These are phyloP conservation scores for Nerophis ophidion DNA, from an alignment of 2,113 vertebrate genomes.

Conservation along the genomic window DNA sequence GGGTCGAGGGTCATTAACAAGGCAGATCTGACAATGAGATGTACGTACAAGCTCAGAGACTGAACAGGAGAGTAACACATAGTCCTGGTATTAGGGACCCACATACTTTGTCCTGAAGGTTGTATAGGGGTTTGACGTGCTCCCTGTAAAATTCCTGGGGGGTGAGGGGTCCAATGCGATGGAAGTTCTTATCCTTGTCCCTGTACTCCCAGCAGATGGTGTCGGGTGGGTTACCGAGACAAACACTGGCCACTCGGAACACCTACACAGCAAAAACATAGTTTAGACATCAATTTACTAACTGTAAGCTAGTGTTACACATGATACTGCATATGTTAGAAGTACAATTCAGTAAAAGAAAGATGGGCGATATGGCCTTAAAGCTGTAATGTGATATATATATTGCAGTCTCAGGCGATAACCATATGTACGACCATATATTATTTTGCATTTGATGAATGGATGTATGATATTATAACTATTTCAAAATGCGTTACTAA, in stretches of 20 bases:
- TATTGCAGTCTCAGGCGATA: no score
- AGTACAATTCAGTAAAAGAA: neutral
- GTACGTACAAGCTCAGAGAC: slow-evolving; percentile 44
- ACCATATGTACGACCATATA: no score
- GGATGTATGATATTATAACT: no score
- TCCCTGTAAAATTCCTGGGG: slow-evolving; percentile 89
- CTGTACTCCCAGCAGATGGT: slow-evolving; percentile 94
- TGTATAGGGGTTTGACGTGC: slow-evolving; percentile 90
- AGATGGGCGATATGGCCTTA: no score
- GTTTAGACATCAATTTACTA: neutral
- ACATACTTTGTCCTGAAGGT: slow-evolving; percentile 90
- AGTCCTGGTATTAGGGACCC: slow-evolving; percentile 39
- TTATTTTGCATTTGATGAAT: no score
- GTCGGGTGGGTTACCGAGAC: slow-evolving; percentile 90
- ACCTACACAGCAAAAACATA: slow-evolving; percentile 68
- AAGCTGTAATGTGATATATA: no score
- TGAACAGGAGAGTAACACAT: slow-evolving; percentile 72
- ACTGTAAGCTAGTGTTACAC: neutral
- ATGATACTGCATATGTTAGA: neutral
- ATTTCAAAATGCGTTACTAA: no score
- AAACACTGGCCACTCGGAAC: slow-evolving; percentile 88
- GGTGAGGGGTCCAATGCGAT: slow-evolving; percentile 84
- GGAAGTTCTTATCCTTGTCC: slow-evolving; percentile 94
- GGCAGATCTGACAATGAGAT: slow-evolving; percentile 76
- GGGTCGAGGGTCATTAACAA: slow-evolving; percentile 94